Percentiles rank a stretch among this genome's conserved stretches.
These are phyloP conservation scores for Himalopsyche anomala DNA, from an alignment of 2,888 invertebrate species.

Conservation along the genomic window DNA sequence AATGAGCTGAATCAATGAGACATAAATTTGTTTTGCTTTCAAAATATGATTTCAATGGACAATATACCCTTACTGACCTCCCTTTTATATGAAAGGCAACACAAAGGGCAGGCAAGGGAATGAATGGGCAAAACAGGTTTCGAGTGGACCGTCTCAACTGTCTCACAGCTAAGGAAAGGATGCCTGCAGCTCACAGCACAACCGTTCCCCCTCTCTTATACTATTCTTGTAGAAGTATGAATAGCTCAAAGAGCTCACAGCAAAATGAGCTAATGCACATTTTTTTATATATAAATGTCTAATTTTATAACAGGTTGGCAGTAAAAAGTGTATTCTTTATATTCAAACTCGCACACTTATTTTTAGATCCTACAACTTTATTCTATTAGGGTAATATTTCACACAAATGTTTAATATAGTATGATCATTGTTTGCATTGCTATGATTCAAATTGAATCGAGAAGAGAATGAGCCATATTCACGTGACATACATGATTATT, in stretches of 20 bases:
- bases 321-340: neutral
- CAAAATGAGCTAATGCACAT: conserved; percentile 9
- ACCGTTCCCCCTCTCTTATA: neutral
- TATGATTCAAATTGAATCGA: no score
- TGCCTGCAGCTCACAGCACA: conserved; percentile 45
- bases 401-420: no score
- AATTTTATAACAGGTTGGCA: neutral
- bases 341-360: neutral
- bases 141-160: conserved; percentile 44
- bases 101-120: conserved; percentile 58
- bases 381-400: no score
- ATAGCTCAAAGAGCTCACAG: conserved; percentile 1
- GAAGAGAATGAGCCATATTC: no score
- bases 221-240: neutral
- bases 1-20: conserved; percentile 2
- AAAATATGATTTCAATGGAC: conserved; percentile 58
- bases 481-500: no score
- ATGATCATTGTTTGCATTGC: no score
- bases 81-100: conserved; percentile 44
- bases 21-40: conserved; percentile 56
- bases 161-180: conserved; percentile 29
- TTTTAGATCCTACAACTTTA: neutral
- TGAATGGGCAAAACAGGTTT: conserved; percentile 62
- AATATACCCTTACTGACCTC: conserved; percentile 52
- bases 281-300: neutral